Percentiles rank a stretch among this genome's conserved stretches.
Conservation (phyloP, 2,888 invertebrate genomes). For the Coelinius sp. region DNA sequence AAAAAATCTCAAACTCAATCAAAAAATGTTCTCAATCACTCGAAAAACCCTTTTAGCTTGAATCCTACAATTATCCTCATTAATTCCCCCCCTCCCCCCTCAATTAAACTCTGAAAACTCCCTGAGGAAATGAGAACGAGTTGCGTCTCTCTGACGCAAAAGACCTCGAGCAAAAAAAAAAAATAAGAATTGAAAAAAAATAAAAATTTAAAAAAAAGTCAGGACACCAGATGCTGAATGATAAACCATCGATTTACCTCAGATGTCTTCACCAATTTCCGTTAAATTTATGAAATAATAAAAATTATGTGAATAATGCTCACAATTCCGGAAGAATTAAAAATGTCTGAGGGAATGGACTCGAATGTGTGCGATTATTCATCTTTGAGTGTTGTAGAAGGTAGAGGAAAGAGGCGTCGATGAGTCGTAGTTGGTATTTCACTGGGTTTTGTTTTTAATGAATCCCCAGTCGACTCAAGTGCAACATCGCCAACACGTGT, state of each 20-base stretch:
- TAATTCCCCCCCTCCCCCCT: not conserved
- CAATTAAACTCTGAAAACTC: not conserved
- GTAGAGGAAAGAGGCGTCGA: slow-evolving; percentile 19
- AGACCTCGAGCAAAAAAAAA: slow-evolving; percentile 23
- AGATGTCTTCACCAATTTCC: not conserved
- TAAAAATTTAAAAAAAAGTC: slow-evolving; percentile 7
- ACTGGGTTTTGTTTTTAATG: slow-evolving; percentile 18
- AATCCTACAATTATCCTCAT: too few relatives aligned
- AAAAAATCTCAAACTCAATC: too few relatives aligned
- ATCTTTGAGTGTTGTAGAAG: slow-evolving; percentile 19
- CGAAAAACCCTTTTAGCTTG: too few relatives aligned
- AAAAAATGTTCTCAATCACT: too few relatives aligned
- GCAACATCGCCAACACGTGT: slow-evolving; percentile 6
- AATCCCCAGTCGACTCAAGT: slow-evolving; percentile 10
- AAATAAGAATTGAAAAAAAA: slow-evolving; percentile 23
- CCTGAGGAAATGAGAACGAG: not conserved
- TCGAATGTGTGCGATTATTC: slow-evolving; percentile 6
- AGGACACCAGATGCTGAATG: slow-evolving; percentile 8
- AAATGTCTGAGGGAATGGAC: not conserved
- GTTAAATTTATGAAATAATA: not conserved
- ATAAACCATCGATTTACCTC: slow-evolving; percentile 19
- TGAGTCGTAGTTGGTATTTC: slow-evolving; percentile 23
- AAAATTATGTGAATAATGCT: not conserved
- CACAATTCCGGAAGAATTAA: not conserved
- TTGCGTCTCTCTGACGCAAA: slow-evolving; percentile 38